Evolutionary conservation across 1,140 invertebrate species (phyloP).

Genomic region (Mya arenaria): DNA sequence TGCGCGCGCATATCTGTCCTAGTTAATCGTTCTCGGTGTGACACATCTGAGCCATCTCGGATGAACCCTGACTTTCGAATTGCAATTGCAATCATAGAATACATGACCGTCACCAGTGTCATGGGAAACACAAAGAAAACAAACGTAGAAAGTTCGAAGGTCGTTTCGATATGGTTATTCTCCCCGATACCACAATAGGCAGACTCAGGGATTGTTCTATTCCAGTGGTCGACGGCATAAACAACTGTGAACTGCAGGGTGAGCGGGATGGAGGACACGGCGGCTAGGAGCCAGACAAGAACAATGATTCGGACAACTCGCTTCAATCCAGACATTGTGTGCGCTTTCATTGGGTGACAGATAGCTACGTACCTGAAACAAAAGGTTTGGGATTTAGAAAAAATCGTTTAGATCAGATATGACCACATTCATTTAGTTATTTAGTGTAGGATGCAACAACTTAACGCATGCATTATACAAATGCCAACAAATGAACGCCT

Average conservation of each 20-base stretch:
- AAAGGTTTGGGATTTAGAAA: neutral
- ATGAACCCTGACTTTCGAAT: conserved; percentile 66
- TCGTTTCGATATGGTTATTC: conserved; percentile 66
- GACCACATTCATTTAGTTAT: too few relatives aligned
- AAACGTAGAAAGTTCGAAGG: conserved; percentile 78
- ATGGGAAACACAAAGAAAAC: conserved; percentile 81
- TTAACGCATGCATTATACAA: too few relatives aligned
- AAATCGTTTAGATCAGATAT: too few relatives aligned
- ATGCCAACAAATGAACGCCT: too few relatives aligned
- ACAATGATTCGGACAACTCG: conserved; percentile 91
- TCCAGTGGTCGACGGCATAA: conserved; percentile 60
- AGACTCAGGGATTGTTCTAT: conserved; percentile 65
- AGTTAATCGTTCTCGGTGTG: conserved; percentile 55
- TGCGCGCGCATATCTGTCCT: conserved; percentile 38
- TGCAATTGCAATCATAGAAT: conserved; percentile 78
- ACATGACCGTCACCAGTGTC: conserved; percentile 78
- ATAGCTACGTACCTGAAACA: conserved; percentile 88
- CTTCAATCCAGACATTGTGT: conserved; percentile 91
- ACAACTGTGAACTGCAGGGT: conserved; percentile 70
- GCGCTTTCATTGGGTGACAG: conserved; percentile 93
- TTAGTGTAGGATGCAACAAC: too few relatives aligned
- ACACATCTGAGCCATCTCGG: conserved; percentile 45
- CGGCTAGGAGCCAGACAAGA: conserved; percentile 89
- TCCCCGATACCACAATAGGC: conserved; percentile 73
- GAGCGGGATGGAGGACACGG: conserved; percentile 89